These are phyloP conservation scores for Holcopasites calliopsidis DNA, from an alignment of 1,140 invertebrate genomes.

Conservation along the genomic window DNA sequence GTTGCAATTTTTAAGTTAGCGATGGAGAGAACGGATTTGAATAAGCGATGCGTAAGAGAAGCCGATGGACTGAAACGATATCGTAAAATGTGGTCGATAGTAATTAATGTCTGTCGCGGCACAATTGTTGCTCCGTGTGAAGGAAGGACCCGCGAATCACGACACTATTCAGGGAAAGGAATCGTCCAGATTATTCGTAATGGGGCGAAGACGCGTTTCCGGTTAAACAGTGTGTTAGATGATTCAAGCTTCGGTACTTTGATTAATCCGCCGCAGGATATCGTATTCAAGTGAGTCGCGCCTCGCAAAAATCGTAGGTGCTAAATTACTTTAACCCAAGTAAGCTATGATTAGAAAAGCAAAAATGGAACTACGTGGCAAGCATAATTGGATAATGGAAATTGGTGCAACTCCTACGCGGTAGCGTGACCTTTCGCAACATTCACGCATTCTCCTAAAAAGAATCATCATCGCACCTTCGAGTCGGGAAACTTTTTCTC, in stretches of 20 bases:
- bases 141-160: neutral
- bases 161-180: neutral
- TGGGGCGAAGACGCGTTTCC: neutral
- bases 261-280: neutral
- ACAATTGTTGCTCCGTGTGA: neutral
- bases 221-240: neutral
- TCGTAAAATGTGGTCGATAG: neutral
- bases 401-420: neutral
- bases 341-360: neutral
- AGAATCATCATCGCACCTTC: conserved; percentile 4
- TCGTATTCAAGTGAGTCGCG: neutral
- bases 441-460: neutral
- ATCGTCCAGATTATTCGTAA: neutral
- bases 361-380: neutral
- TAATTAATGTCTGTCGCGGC: conserved; percentile 8
- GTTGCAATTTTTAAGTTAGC: neutral
- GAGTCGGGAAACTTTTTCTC: neutral
- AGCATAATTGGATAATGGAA: neutral
- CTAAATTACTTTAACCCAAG: no score
- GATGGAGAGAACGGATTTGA: neutral
- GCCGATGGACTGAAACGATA: neutral
- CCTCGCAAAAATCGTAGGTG: no score
- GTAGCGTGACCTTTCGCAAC: neutral
- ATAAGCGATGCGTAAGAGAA: no score
- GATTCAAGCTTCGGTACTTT: neutral